Percentiles rank a stretch among this genome's conserved stretches.
Evolutionary conservation across 2,113 vertebrate genomes (phyloP).

Genomic region (Australoheros scitulus): DNA sequence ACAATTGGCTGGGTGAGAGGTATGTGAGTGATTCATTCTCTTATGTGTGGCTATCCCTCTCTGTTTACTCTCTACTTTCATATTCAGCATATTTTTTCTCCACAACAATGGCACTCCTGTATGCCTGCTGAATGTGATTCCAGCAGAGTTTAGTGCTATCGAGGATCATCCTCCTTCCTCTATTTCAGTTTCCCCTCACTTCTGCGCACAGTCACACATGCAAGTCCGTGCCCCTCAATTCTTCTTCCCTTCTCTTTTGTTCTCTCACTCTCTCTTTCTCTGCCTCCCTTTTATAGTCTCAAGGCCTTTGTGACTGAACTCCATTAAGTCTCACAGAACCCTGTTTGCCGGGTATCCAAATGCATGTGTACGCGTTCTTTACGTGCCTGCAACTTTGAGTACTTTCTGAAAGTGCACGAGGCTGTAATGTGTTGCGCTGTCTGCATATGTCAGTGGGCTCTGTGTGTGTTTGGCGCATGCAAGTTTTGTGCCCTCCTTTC

Average conservation of each 20-base stretch:
- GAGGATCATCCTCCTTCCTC: not conserved
- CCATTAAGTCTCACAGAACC: constrained; percentile 61
- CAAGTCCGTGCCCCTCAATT: not conserved
- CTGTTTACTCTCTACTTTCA: constrained; percentile 35
- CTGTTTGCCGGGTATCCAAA: constrained; percentile 41
- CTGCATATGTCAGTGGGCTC: constrained; percentile 21
- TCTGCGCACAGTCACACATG: constrained; percentile 13
- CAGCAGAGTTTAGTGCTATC: constrained; percentile 5
- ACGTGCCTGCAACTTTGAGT: constrained; percentile 12
- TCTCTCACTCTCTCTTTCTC: not conserved
- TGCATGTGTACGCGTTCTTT: constrained; percentile 4
- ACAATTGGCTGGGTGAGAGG: not conserved
- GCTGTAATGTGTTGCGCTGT: constrained; percentile 33
- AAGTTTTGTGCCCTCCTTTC: constrained; percentile 36
- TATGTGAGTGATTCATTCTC: constrained; percentile 6
- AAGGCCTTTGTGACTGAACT: constrained; percentile 49
- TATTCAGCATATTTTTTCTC: constrained; percentile 1
- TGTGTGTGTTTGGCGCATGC: constrained; percentile 26
- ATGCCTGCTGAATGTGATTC: not conserved
- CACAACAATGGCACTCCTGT: not conserved
- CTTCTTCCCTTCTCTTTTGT: not conserved
- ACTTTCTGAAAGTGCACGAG: constrained; percentile 31
- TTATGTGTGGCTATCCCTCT: constrained; percentile 1
- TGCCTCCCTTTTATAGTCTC: constrained; percentile 30
- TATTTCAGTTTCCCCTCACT: not conserved